Percentiles rank a stretch among this genome's conserved stretches.
Evolutionary conservation across 2,797 vertebrate genomes (phyloP).

Genomic region (Catharus ustulatus): DNA sequence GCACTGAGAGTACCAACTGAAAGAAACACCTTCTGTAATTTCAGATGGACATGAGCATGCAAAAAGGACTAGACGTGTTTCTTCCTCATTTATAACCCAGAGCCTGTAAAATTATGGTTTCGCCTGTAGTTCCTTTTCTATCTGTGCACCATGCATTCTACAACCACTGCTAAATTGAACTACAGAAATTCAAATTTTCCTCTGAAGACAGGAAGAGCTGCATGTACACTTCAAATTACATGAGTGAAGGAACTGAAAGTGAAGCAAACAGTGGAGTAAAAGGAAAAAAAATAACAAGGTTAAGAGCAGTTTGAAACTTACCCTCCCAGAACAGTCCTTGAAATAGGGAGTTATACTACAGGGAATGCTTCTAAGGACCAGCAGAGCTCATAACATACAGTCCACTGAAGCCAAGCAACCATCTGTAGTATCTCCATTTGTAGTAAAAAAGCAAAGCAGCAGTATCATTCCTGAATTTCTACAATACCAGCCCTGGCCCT

Average conservation of each 20-base stretch:
- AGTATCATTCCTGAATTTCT: background rate
- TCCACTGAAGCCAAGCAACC: background rate
- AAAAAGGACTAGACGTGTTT: background rate
- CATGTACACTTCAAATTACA: background rate
- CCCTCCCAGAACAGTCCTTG: background rate
- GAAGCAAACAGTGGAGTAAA: background rate
- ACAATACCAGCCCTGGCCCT: background rate
- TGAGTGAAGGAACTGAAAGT: background rate
- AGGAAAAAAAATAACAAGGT: background rate
- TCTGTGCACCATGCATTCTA: background rate
- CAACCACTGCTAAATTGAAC: background rate
- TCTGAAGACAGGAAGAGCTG: background rate
- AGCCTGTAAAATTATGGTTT: background rate
- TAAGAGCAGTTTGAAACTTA: background rate
- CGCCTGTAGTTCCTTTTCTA: background rate
- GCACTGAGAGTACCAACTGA: background rate
- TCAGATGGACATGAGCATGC: background rate
- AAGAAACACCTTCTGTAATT: background rate
- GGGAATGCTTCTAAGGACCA: background rate
- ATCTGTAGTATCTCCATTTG: background rate
- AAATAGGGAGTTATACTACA: background rate
- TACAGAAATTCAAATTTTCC: background rate
- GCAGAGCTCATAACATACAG: background rate
- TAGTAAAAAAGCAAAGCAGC: background rate
- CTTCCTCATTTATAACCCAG: background rate